Evolutionary conservation across 2,797 vertebrate species (phyloP).

Genomic region (Cheirogaleus major): DNA sequence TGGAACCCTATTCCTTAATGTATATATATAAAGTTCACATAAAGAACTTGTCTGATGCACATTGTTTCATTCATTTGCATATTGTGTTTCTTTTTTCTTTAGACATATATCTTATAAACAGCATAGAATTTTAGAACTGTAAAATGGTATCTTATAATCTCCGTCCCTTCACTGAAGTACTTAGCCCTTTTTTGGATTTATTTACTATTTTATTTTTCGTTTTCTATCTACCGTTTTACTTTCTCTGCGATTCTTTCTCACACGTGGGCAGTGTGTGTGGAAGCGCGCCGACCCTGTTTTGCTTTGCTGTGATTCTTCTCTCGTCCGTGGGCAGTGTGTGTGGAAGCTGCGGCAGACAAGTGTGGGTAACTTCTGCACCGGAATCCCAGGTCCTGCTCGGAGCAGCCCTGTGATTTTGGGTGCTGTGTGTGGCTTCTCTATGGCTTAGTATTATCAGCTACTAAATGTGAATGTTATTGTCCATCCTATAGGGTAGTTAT

Average conservation of each 20-base stretch:
- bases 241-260: accelerated
- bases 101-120: background rate
- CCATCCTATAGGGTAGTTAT: accelerated
- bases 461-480: background rate
- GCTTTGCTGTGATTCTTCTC: background rate
- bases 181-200: background rate
- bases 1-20: background rate
- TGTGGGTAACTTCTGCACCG: background rate
- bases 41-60: background rate
- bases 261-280: accelerated
- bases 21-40: background rate
- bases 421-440: accelerated
- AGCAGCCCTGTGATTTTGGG: accelerated
- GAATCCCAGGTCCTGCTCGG: background rate
- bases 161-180: background rate
- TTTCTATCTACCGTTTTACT: background rate
- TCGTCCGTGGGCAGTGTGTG: background rate
- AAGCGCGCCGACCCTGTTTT: background rate
- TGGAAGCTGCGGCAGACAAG: too few relatives aligned
- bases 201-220: background rate
- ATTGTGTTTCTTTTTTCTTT: background rate
- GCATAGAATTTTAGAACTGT: background rate
- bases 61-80: background rate
- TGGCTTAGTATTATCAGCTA: background rate
- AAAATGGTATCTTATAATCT: background rate